Evolutionary conservation across 2,797 vertebrate genomes (phyloP).

Genomic region (Novumbra hubbsi): DNA sequence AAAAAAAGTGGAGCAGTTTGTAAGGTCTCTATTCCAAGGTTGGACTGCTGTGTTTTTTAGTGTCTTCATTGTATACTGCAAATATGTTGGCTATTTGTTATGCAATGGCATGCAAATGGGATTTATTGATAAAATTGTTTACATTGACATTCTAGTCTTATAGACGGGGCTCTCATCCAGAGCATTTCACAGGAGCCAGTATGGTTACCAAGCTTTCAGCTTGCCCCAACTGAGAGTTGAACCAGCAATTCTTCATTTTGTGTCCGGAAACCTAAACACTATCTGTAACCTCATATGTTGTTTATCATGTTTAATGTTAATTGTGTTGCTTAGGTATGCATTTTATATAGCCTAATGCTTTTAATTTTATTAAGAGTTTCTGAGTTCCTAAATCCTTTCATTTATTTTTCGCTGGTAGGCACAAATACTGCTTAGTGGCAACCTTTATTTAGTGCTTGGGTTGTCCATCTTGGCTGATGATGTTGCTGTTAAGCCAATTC

Average conservation of each 20-base stretch:
- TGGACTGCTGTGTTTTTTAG: not conserved
- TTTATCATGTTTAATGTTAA: conserved; percentile 12
- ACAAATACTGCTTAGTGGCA: conserved; percentile 52
- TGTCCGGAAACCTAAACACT: no score
- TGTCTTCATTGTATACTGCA: no score
- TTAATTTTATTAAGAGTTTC: not conserved
- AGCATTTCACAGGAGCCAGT: no score
- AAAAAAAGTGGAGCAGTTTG: not conserved
- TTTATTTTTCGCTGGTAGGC: conserved; percentile 47
- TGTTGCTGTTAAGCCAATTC: not conserved
- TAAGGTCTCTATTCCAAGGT: not conserved
- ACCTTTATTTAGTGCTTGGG: conserved; percentile 30
- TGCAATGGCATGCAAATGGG: no score
- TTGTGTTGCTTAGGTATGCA: conserved; percentile 12
- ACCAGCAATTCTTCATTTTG: no score
- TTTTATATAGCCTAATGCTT: not conserved
- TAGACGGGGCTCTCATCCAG: no score
- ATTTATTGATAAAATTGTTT: not conserved
- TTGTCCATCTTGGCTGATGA: conserved; percentile 11
- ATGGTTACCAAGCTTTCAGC: no score
- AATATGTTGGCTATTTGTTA: not conserved
- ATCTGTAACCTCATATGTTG: no score
- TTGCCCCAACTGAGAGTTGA: no score
- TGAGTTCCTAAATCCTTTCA: not conserved
- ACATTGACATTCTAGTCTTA: no score